Percentiles rank a stretch among this genome's conserved stretches.
phyloP scores from a whole-genome alignment of 2,113 vertebrate species.

The Carollia perspicillata region DNA sequence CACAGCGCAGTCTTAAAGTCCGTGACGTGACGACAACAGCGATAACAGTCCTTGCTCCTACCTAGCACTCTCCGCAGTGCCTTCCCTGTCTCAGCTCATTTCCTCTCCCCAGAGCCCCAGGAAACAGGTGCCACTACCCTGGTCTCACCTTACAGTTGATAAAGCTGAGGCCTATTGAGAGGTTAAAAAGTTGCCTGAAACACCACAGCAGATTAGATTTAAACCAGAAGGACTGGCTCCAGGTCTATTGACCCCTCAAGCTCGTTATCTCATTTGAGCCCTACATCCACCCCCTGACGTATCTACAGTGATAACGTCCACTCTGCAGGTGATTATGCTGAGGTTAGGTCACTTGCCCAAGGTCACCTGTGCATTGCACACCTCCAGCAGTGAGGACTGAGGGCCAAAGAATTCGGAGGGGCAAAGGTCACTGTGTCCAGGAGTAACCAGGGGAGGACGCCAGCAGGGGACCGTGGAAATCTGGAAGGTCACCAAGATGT shows the following conservation, averaged over 20 bases:
- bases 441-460: not conserved
- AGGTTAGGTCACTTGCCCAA: not conserved
- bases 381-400: not conserved
- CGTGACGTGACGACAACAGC: not conserved
- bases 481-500: not conserved
- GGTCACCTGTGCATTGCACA: not conserved
- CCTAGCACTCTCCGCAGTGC: not conserved
- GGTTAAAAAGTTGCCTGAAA: not conserved
- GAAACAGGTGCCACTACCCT: not conserved
- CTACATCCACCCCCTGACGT: not conserved
- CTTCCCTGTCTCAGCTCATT: not conserved
- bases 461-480: not conserved
- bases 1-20: not conserved
- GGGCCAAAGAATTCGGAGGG: not conserved
- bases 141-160: not conserved
- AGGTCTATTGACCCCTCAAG: too few species aligned
- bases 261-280: not conserved
- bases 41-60: not conserved
- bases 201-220: not conserved
- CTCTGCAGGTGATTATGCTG: not conserved
- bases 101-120: not conserved
- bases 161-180: not conserved
- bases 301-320: not conserved
- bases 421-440: not conserved
- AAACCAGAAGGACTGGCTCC: not conserved